phyloP scores from a whole-genome alignment of 2,888 invertebrate species.

The Melanophora roralis region DNA sequence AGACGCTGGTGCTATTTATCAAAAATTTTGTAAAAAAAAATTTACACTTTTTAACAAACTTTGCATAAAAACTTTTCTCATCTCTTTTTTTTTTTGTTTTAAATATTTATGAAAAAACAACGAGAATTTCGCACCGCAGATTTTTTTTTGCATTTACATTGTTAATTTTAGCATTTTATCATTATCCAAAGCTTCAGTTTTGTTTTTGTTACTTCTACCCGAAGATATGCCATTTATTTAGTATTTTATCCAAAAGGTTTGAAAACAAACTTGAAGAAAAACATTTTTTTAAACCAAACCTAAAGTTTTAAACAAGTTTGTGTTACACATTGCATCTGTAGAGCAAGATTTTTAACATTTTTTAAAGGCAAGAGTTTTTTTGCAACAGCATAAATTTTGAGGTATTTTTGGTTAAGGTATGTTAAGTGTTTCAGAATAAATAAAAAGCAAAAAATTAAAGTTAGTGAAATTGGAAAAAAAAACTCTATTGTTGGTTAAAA shows the following conservation, averaged over 20 bases:
- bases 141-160: conserved; percentile 9
- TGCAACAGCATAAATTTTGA: conserved; percentile 13
- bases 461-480: no score
- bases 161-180: conserved; percentile 35
- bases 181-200: conserved; percentile 1
- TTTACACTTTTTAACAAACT: not conserved
- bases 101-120: not conserved
- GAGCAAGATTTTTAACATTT: not conserved
- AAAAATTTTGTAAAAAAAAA: no score
- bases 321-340: conserved; percentile 5
- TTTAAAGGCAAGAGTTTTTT: not conserved
- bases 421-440: no score
- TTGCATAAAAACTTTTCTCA: conserved; percentile 9
- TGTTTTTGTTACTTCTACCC: not conserved
- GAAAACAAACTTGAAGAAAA: not conserved
- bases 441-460: no score
- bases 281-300: not conserved
- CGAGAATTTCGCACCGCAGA: not conserved
- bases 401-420: no score
- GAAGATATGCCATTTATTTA: conserved; percentile 43
- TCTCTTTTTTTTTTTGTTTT: not conserved
- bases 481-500: no score
- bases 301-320: conserved; percentile 24
- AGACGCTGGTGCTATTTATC: no score
- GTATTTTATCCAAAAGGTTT: conserved; percentile 28